Evolutionary conservation across 2,888 invertebrate species (phyloP).

Genomic region (Nephrotoma appendiculata): DNA sequence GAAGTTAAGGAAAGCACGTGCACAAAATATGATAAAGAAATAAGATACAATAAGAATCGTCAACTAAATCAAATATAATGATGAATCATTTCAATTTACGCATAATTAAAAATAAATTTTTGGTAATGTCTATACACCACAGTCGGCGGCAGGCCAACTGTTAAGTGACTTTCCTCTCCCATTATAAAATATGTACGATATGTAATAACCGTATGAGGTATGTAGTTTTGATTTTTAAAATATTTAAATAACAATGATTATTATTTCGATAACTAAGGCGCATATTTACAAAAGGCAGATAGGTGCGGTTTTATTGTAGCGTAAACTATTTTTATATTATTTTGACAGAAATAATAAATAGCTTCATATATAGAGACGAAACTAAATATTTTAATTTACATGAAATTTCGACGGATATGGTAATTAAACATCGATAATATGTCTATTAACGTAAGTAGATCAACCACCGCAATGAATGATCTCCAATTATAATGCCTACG

Average conservation of each 20-base stretch:
- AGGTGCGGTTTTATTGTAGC: background rate
- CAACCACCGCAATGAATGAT: background rate
- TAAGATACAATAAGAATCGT: background rate
- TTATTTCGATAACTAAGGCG: background rate
- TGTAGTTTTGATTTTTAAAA: background rate
- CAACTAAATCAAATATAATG: background rate
- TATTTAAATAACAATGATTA: background rate
- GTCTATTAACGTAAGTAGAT: background rate
- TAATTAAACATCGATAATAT: background rate
- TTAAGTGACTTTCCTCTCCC: background rate
- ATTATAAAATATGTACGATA: background rate
- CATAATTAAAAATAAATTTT: background rate
- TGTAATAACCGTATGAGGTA: background rate
- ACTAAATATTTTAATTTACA: background rate
- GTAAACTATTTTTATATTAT: background rate
- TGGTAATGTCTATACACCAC: background rate
- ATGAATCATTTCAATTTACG: background rate
- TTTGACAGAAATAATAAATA: background rate
- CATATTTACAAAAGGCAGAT: background rate
- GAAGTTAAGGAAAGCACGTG: background rate
- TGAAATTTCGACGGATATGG: background rate
- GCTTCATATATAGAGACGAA: background rate
- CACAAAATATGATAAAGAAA: background rate
- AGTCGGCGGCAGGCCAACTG: background rate
- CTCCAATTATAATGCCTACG: too few relatives aligned